Base-by-base conservation (phyloP, 2,888 invertebrate species). In the Hydroisotoma schaefferi region DNA sequence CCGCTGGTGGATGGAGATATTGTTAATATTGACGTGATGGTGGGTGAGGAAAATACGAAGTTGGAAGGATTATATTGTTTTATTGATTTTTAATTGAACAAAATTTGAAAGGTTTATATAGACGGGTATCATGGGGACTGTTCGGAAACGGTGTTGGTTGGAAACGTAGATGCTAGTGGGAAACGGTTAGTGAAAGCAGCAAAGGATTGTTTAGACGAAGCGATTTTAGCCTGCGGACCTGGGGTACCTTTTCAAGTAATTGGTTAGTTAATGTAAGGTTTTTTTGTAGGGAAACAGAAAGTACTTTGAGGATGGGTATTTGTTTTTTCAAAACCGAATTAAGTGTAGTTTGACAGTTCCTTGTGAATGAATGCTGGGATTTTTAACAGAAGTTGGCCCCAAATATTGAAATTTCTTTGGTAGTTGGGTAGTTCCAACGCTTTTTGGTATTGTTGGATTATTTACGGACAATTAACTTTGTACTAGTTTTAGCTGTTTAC, bases 61-160 rank as follows among this genome's bases (percentile, higher is more conserved):
- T 20, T 33, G 8, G 6, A 15, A 15, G 33, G 15, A 15, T 15
- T 10, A 8, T 20, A 47, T 10, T 22, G 23, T 49, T 49, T 5
- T 18, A 28, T 26, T 6, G 10, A 37, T 26, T 37, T 10, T 29
- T 37, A 33, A 20, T 52, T 3, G n/a, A 8, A 29, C 8, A 25
- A 22, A 15, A n/a, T n/a, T 55, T 75, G 76, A 55, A 72, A 88
- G 87, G 85, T 90, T 1, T 94, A 80, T 76, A 81, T 82, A 22
- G 83, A 90, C 76, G 92, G 92, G 5, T 89, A 83, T 76, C 94
- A 95, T 79, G 95, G 95, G 3, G 95, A 95, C 76, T 91, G 93
- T 74, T 92, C 93, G 2, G 85, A 85, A 75, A 94, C 93, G 23
- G 92, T 86, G 79, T 74, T 85, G 44, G 83, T 94, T n/a, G 94